Base-by-base conservation (phyloP, 2,797 vertebrate genomes). In the Sebastes minor region DNA sequence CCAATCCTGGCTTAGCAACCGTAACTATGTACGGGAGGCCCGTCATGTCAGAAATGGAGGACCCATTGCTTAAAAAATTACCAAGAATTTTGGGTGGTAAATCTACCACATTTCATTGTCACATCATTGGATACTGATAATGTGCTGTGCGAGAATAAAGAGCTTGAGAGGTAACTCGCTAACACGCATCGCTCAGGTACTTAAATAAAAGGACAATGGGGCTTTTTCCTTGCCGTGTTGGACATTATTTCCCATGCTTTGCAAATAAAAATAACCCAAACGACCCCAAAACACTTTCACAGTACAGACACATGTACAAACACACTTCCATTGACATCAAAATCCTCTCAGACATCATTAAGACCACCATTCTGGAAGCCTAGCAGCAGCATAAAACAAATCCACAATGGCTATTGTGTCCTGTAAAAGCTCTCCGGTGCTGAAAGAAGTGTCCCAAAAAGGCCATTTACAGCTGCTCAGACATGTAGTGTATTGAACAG, bases 401-500 rank as follows among this genome's bases (percentile, higher is more conserved):
- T 55, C 74, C 68, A 70, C 46, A 20, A 2, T 1, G 12, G 25
- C 56, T 42, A 27, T 66, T 80, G 27, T 53, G 46, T 65, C 57
- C 49, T 30, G 49, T 63, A 78, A 82, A 70, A 81, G 78, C 83
- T 71, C 79, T 59, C 49, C 9, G 3, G 35, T n/a, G 74, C 33
- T 3, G 11, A 60, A 53, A 10, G 71, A 74, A 68, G 42, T 23
- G 62, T 86, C 85, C 82, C 82, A 32, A 67, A 83, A 86, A 88
- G 84, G 78, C 79, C 63, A 20, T 88, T 90, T 74, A 46, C 82
- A 91, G 76, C 88, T 78, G 74, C 87, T 86, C 74, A 2, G 20
- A 77, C 82, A 30, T 63, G 33, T 22, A 76, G 59, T 3, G 14
- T 30, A 77, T 70, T 68, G 86, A 86, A 8, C 80, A 12, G 60